Evolutionary conservation across 2,113 vertebrate genomes (phyloP).

Genomic region (Myrmophylax atrothorax): DNA sequence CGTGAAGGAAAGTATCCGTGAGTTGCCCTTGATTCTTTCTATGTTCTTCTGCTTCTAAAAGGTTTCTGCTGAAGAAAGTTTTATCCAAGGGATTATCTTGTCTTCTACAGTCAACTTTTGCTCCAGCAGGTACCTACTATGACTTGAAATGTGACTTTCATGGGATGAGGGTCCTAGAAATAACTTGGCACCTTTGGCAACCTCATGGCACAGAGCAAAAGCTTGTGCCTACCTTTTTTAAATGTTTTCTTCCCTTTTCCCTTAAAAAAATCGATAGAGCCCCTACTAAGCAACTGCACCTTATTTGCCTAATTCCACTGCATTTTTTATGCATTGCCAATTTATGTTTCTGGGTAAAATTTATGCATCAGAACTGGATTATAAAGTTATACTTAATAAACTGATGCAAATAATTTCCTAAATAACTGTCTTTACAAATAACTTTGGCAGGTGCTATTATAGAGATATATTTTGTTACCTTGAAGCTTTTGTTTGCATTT

Average conservation of each 20-base stretch:
- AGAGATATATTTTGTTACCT: neutral
- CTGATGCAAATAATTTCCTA: neutral
- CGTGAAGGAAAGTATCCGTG: neutral
- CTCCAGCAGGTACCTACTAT: neutral
- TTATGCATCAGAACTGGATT: neutral
- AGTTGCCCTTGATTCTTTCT: conserved; percentile 12
- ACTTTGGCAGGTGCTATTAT: neutral
- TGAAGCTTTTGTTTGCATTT: neutral
- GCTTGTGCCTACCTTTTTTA: neutral
- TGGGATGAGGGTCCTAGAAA: neutral
- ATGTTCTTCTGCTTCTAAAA: neutral
- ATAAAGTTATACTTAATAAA: neutral
- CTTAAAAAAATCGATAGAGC: neutral
- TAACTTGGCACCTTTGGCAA: neutral
- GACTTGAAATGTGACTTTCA: neutral
- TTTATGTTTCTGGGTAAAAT: neutral
- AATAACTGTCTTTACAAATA: neutral
- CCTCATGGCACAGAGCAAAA: neutral
- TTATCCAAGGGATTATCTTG: neutral
- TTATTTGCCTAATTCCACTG: neutral
- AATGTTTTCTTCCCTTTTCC: neutral
- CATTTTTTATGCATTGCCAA: neutral
- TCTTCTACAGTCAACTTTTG: neutral
- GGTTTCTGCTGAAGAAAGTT: neutral
- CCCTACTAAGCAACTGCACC: neutral